A percentile compares a stretch with the other conserved stretches of the same genome.
Conservation (phyloP, 2,888 invertebrate species). For the Diarsia dahlii region DNA sequence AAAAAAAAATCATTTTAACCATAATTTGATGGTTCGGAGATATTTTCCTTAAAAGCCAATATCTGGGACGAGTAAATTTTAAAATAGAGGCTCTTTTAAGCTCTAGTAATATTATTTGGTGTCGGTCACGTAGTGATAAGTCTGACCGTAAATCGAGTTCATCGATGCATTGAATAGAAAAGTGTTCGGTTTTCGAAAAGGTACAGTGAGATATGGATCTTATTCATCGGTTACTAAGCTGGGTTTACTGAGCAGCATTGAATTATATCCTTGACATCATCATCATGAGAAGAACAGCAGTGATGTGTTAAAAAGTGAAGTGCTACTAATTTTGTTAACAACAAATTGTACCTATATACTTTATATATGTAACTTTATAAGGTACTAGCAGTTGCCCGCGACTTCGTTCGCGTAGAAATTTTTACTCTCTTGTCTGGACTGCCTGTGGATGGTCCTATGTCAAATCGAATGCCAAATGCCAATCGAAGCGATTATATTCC, state of each 20-base stretch:
- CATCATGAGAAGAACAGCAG: no score
- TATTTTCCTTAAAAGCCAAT: constrained; percentile 21
- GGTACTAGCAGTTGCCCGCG: no score
- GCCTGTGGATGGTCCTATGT: no score
- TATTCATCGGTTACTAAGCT: constrained; percentile 26
- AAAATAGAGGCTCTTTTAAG: constrained; percentile 25
- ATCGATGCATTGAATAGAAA: constrained; percentile 50
- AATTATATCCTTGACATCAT: constrained; percentile 36
- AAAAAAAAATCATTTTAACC: constrained; percentile 35
- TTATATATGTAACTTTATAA: no score
- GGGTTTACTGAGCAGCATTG: constrained; percentile 4
- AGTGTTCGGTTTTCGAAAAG: constrained; percentile 34
- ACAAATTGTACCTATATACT: no score
- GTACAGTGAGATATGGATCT: constrained; percentile 7
- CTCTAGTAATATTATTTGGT: constrained; percentile 15
- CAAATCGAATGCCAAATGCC: no score
- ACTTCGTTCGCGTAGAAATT: no score
- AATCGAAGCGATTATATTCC: no score
- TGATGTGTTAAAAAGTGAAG: no score
- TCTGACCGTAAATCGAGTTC: constrained; percentile 51
- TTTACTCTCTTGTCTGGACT: no score
- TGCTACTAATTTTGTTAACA: no score
- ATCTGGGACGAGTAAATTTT: constrained; percentile 20
- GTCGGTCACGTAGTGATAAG: constrained; percentile 40
- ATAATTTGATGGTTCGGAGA: constrained; percentile 15